Base-by-base conservation (phyloP, 1,140 invertebrate species). In the Musca domestica region DNA sequence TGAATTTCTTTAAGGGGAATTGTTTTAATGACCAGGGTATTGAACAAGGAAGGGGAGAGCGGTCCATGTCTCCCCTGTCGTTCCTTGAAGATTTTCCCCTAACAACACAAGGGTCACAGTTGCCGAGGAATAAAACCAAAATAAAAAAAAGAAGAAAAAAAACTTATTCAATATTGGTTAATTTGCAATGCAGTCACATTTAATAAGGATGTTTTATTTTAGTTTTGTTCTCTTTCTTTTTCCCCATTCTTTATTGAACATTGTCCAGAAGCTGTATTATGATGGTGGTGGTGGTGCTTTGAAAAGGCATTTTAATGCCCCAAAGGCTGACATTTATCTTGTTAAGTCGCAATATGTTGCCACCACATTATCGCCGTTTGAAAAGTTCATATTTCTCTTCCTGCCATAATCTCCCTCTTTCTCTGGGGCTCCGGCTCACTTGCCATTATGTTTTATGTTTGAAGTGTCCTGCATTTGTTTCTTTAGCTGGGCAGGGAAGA, bases 321-420 rank as follows among this genome's bases (percentile, higher is more conserved):
- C 15, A 4, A 14, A 20, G 51, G 51, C 41, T 61, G 64, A 51
- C 64, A 51, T 49, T 65, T 51, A 65, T 49, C 48, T 65, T 25
- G 64, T 65, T 51, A 51, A 65, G 46, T 12, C 48, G 46, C 64
- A 65, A 65, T 65, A 65, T 65, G 64, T 65, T 51, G 64, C 46
- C 64, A 65, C 41, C 64, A 65, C 64, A 65, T 65, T 65, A 65
- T 22, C 64, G 64, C 46, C 41, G 64, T 22, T 65, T 48, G 22
- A 51, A 51, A 48, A 65, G 4, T 49, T 65, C 22, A 23, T 65
- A 47, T 51, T 48, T 46, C n/a, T 61, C 3, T 5, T 17, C 22
- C 9, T n/a, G 14, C 30, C 20, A 7, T 30, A 5, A 1, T 20
- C 3, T 0, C n/a, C 6, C 25, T 20, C 54, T 30, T 48, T 48